These are phyloP conservation scores for Brachyhypopomus gauderio DNA, from an alignment of 2,113 vertebrate species.

Conservation along the genomic window DNA sequence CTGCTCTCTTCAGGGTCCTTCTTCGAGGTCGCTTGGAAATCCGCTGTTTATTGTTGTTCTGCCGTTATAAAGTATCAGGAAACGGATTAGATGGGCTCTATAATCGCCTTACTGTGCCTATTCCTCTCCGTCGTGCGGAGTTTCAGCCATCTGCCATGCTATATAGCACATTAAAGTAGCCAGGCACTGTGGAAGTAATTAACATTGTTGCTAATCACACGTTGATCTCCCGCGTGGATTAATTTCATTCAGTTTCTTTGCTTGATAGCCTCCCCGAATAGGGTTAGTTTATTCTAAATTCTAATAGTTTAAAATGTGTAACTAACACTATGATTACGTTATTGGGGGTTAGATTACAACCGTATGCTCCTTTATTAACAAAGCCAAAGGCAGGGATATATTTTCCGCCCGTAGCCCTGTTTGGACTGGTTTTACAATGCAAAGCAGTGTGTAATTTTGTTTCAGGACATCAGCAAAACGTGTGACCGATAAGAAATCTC, in stretches of 20 bases:
- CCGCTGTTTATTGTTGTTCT: constrained; percentile 4
- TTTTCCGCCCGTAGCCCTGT: no score
- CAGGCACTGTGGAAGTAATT: neutral
- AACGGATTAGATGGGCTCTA: constrained; percentile 45
- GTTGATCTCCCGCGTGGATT: neutral
- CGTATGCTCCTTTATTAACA: no score
- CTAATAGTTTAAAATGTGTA: no score
- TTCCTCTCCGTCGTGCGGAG: neutral
- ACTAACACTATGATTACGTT: no score
- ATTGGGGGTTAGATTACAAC: no score
- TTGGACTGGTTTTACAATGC: no score
- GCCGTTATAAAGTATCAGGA: constrained; percentile 42
- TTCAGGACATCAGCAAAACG: no score
- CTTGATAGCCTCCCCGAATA: no score
- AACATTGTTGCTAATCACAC: constrained; percentile 69
- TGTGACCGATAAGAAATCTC: no score
- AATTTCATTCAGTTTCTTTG: neutral
- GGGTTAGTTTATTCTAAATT: no score
- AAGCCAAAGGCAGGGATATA: no score
- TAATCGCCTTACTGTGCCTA: constrained; percentile 49
- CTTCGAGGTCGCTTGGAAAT: neutral
- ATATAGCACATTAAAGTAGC: neutral
- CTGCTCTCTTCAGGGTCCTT: neutral
- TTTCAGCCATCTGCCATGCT: constrained; percentile 15
- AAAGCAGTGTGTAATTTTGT: no score